Conservation (phyloP, 2,113 vertebrate species). For the Platanista minor region DNA sequence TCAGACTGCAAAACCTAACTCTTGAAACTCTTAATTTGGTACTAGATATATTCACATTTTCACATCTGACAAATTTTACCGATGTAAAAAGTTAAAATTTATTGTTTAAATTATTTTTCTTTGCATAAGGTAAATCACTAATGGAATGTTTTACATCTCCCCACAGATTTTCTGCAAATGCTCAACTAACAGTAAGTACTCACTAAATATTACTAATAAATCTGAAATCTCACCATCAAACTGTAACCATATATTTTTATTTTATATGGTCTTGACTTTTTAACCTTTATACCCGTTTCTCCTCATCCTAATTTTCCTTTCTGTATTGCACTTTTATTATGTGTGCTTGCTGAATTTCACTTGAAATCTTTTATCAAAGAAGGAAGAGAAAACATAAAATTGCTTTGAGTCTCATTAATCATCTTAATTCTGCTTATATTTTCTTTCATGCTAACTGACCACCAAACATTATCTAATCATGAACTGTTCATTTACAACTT, state of each 20-base stretch:
- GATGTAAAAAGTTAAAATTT: neutral
- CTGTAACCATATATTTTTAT: neutral
- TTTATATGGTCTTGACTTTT: neutral
- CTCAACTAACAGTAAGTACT: neutral
- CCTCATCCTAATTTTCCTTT: neutral
- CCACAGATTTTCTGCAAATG: neutral
- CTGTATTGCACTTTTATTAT: neutral
- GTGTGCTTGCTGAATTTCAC: neutral
- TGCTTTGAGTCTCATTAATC: constrained; percentile 6
- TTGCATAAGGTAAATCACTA: neutral
- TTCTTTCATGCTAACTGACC: neutral
- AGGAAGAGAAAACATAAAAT: neutral
- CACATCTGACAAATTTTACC: neutral
- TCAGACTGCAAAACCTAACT: neutral
- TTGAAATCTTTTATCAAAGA: neutral
- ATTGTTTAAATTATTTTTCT: neutral
- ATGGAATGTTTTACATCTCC: neutral
- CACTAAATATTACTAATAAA: neutral
- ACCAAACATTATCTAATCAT: neutral
- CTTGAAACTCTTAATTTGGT: neutral
- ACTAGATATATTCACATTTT: neutral
- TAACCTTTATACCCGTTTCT: neutral
- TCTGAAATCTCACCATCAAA: neutral
- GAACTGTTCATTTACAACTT: neutral
- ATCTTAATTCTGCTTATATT: constrained; percentile 6